Conservation (phyloP, 2,113 vertebrate species). For the Fulmarus glacialis region DNA sequence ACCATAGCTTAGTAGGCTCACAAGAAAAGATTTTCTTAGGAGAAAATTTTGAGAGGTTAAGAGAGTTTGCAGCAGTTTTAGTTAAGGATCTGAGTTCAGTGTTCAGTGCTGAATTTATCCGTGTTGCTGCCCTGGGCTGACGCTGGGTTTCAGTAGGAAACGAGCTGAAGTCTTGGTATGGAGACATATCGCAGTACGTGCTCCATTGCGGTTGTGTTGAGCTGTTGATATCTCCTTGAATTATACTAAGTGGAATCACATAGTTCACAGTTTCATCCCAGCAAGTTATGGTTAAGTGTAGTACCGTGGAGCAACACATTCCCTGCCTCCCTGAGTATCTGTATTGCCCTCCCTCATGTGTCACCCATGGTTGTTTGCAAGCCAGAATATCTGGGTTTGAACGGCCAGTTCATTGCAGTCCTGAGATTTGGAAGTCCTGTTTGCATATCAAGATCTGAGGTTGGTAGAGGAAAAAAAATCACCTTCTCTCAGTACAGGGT, state of each 20-base stretch:
- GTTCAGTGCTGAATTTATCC: background rate
- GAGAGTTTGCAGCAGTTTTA: background rate
- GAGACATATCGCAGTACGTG: fast-evolving
- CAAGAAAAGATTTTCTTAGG: background rate
- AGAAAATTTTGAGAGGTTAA: background rate
- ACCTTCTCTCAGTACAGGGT: background rate
- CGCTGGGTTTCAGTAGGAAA: background rate
- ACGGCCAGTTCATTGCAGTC: fast-evolving
- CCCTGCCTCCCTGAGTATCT: background rate
- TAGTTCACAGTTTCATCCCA: background rate
- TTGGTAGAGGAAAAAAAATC: background rate
- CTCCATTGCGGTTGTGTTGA: fast-evolving
- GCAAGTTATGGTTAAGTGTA: background rate
- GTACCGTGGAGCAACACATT: background rate
- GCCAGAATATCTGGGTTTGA: background rate
- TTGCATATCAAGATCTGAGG: background rate
- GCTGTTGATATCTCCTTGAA: fast-evolving
- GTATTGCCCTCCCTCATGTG: fast-evolving
- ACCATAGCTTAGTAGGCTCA: background rate
- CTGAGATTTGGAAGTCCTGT: background rate
- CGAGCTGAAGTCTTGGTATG: background rate
- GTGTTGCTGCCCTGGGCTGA: background rate
- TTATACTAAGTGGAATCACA: background rate
- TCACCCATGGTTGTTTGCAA: background rate
- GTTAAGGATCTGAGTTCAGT: background rate